Conservation (phyloP, 2,113 vertebrate genomes). For the Alosa alosa region DNA sequence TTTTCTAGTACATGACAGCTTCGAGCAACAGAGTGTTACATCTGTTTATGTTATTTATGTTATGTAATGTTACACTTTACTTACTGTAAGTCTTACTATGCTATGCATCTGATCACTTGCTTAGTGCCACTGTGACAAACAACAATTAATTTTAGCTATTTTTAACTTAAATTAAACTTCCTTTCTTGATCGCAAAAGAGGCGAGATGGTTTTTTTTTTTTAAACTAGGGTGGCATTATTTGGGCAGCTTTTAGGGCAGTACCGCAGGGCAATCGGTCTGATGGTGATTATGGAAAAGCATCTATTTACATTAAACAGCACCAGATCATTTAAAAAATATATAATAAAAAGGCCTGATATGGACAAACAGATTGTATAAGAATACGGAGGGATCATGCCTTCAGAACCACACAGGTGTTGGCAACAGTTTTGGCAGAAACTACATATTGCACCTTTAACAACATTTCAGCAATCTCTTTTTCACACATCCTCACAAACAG, state of each 20-base stretch:
- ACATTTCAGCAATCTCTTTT: neutral
- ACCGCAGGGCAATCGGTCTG: neutral
- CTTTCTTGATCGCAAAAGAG: neutral
- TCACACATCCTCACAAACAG: neutral
- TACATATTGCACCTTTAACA: neutral
- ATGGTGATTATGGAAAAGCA: neutral
- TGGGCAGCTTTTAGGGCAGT: neutral
- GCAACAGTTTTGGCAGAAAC: neutral
- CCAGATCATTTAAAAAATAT: neutral
- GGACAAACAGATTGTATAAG: neutral
- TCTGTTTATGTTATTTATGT: too few species aligned
- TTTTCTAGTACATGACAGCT: neutral
- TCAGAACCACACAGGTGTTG: neutral
- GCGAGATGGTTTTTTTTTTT: too few species aligned
- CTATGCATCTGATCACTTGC: too few species aligned
- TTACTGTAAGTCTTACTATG: too few species aligned
- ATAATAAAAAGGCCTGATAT: neutral
- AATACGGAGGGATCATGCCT: neutral
- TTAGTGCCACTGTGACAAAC: too few species aligned
- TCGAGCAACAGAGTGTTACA: neutral
- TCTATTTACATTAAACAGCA: neutral
- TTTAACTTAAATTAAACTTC: neutral
- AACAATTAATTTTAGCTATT: neutral
- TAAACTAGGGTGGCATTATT: too few species aligned
- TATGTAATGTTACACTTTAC: too few species aligned